Evolutionary conservation across 1,140 invertebrate species (phyloP).

Genomic region (Cheumatopsyche charites): DNA sequence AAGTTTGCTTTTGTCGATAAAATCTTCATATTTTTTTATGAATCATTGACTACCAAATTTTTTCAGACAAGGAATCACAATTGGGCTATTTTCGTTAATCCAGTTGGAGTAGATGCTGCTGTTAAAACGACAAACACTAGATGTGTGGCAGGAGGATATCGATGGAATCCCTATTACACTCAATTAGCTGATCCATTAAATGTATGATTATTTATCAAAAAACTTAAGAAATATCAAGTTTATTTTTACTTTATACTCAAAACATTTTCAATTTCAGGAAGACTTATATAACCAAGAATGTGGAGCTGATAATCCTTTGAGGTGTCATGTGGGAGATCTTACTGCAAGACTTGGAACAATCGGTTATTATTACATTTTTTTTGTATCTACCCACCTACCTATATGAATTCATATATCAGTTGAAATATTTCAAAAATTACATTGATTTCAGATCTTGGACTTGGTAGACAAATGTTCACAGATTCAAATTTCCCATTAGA

Average conservation of each 20-base stretch:
- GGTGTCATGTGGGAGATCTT: slow-evolving; percentile 94
- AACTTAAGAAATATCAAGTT: no score
- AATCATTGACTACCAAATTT: slow-evolving; percentile 37
- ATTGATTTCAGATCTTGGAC: slow-evolving; percentile 68
- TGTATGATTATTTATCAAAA: slow-evolving; percentile 60
- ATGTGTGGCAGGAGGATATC: slow-evolving; percentile 88
- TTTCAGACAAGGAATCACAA: slow-evolving; percentile 80
- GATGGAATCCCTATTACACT: slow-evolving; percentile 93
- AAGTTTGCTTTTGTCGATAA: slow-evolving; percentile 50
- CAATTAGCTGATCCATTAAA: slow-evolving; percentile 88
- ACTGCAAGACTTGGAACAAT: slow-evolving; percentile 84
- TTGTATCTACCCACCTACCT: not conserved
- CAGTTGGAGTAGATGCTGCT: slow-evolving; percentile 89
- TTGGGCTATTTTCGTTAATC: slow-evolving; percentile 93
- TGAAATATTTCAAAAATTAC: slow-evolving; percentile 7
- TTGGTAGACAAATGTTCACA: slow-evolving; percentile 76
- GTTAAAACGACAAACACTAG: slow-evolving; percentile 78
- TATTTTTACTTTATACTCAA: not conserved
- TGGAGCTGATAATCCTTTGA: slow-evolving; percentile 80
- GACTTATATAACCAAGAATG: slow-evolving; percentile 89
- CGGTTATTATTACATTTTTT: slow-evolving; percentile 51
- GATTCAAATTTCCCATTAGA: slow-evolving; percentile 90
- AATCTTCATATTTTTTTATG: slow-evolving; percentile 24
- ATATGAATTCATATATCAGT: not conserved
- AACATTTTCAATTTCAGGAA: slow-evolving; percentile 60